A percentile compares a stretch with the other conserved stretches of the same genome.
These are phyloP conservation scores for Bradypodion ventrale DNA, from an alignment of 2,797 vertebrate species.

Conservation along the genomic window DNA sequence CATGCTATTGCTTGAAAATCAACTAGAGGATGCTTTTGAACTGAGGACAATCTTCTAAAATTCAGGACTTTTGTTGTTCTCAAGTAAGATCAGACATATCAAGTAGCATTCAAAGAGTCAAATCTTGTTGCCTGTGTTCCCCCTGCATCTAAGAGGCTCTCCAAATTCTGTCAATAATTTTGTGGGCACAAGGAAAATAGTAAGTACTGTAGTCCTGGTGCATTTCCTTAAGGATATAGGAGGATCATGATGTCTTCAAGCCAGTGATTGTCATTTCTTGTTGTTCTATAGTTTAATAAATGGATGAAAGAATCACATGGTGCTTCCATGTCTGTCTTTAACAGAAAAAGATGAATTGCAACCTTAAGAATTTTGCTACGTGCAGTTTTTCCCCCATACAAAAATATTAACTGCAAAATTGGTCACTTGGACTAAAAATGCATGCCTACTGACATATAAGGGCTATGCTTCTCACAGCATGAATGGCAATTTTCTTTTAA, in stretches of 20 bases:
- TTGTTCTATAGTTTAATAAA: neutral
- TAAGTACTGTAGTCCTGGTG: neutral
- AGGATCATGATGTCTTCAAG: neutral
- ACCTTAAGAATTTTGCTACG: slow-evolving; percentile 3
- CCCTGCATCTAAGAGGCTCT: neutral
- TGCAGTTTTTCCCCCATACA: neutral
- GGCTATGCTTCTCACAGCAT: neutral
- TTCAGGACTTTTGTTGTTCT: no score
- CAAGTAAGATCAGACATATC: neutral
- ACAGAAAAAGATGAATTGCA: neutral
- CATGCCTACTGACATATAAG: neutral
- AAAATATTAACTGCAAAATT: neutral
- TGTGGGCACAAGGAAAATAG: neutral
- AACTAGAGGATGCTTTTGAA: neutral
- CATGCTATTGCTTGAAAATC: no score
- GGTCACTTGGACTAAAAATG: neutral
- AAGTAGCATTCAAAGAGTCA: neutral
- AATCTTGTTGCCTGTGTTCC: neutral
- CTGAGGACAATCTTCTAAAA: neutral
- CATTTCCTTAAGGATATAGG: neutral
- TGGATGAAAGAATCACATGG: neutral
- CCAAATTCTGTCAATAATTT: neutral
- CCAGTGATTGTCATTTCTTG: neutral
- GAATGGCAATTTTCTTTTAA: neutral
- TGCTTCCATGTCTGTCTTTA: neutral